These are phyloP conservation scores for Malthinus seriepunctatus DNA, from an alignment of 2,888 invertebrate species.

Conservation along the genomic window DNA sequence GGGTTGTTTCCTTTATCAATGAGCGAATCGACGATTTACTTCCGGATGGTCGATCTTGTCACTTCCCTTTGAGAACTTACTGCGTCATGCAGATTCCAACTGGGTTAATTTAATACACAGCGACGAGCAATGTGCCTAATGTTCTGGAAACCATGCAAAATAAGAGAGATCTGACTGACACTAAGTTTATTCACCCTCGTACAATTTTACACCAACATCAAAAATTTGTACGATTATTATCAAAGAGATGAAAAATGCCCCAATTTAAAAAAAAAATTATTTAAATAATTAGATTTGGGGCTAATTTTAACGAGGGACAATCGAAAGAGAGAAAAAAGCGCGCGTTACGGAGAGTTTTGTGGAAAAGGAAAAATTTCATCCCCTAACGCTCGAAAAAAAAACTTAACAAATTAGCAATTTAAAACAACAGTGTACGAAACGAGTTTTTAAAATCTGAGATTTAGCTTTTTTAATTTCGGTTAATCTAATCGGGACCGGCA, in stretches of 20 bases:
- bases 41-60: constrained; percentile 42
- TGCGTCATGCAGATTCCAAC: constrained; percentile 42
- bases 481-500: constrained; percentile 45
- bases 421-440: constrained; percentile 35
- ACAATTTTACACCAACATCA: constrained; percentile 2
- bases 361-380: no score
- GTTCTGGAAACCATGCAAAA: constrained; percentile 42
- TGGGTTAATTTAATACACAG: constrained; percentile 45
- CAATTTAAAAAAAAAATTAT: no score
- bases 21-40: constrained; percentile 39
- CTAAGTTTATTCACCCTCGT: constrained; percentile 26
- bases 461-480: constrained; percentile 47
- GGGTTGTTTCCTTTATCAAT: constrained; percentile 40
- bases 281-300: no score
- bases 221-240: constrained; percentile 4
- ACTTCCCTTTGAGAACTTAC: constrained; percentile 42
- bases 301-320: no score
- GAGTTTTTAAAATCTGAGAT: constrained; percentile 45
- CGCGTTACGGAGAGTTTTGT: no score
- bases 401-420: no score
- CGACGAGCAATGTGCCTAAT: constrained; percentile 43
- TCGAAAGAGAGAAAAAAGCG: no score
- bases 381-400: no score
- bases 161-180: constrained; percentile 20
- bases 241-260: neutral